phyloP scores from a whole-genome alignment of 2,797 vertebrate genomes.

The Simalia tracyae region DNA sequence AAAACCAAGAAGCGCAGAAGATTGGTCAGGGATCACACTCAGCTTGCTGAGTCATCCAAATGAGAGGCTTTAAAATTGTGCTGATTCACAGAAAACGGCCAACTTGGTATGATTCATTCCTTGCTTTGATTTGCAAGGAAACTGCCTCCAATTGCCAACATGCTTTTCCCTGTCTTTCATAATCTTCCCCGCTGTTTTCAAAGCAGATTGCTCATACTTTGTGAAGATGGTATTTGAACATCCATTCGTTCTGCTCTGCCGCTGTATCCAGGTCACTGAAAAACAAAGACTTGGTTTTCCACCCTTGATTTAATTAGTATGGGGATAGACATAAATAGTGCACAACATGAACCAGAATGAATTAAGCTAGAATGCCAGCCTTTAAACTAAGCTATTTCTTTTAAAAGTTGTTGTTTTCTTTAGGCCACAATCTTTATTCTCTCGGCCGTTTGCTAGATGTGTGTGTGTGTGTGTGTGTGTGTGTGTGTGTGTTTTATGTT shows the following conservation, averaged over 20 bases:
- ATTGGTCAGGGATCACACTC: conserved; percentile 27
- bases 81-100: conserved; percentile 44
- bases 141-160: background rate
- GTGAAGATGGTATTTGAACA: background rate
- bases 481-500: background rate
- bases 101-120: conserved; percentile 51
- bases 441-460: background rate
- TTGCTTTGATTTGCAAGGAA: conserved; percentile 41
- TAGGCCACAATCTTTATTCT: background rate
- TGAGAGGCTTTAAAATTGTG: conserved; percentile 51
- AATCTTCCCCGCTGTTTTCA: background rate
- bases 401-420: background rate
- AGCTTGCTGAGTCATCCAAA: conserved; percentile 37
- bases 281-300: background rate
- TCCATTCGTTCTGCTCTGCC: background rate
- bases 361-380: background rate
- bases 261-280: background rate
- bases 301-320: background rate
- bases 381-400: background rate
- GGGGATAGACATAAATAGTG: background rate
- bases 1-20: background rate
- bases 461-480: background rate
- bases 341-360: background rate
- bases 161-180: conserved; percentile 24
- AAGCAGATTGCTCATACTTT: background rate